Evolutionary conservation across 2,797 vertebrate genomes (phyloP), one percentile per base, ranked within the genome.

Genomic region (Octomys mimax): DNA sequence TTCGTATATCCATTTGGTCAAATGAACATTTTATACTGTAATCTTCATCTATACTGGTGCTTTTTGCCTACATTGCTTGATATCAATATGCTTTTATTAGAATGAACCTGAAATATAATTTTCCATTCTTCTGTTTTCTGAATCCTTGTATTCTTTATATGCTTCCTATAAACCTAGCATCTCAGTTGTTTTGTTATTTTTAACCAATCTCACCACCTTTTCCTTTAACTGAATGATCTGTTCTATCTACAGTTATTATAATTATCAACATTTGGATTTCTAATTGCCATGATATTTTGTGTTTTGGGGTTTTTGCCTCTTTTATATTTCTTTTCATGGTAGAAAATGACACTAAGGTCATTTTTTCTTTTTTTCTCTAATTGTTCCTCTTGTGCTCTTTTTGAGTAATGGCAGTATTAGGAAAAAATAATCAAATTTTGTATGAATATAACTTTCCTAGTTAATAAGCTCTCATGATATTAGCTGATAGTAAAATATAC

Each of bases 341-440:
- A 75, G 42, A 73, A 59, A 90, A 24, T 39, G 18, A 6, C 52
- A 13, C 21, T 68, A 57, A 82, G 22, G 52, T 77, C 6, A 33
- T 8, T 61, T 46, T 57, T 57, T 70, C 91, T 54, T 2, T 81
- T 19, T 28, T 75, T 75, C 24, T 46, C 24, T 28, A 75, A 59
- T 42, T 62, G 57, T 54, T 22, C 6, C 8, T 36, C 10, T n/a
- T 80, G 28, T 68, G 21, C 91, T 93, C 52, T 68, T 94, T 92
- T 92, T 83, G 54, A 62, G n/a, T 95, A 92, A 91, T 87, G 61
- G 71, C 57, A 95, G 64, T 70, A 95, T 80, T 84, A 87, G 71
- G 39, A 95, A 95, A 97, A 94, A 97, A 96, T 62, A 70, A 94
- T 73, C 86, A 93, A 94, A 94, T 92, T 96, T 57, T 94, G n/a